Base-by-base conservation (phyloP, 2,888 invertebrate species). In the Junonia oenone region DNA sequence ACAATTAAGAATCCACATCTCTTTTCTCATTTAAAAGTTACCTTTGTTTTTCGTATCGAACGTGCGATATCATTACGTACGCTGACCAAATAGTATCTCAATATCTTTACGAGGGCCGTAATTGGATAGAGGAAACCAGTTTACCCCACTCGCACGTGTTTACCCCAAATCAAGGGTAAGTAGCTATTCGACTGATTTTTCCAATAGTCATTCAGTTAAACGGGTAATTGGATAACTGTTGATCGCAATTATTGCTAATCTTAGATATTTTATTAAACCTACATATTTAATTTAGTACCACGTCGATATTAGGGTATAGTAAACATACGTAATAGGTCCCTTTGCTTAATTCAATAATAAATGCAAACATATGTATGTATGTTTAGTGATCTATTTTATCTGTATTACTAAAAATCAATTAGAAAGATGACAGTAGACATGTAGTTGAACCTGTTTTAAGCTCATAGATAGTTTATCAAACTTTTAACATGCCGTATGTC, bases 41-140 rank as follows among this genome's bases (percentile, higher is more conserved):
- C 17, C 2, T 15, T 8, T 8, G 2, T 6, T 8, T 17, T 15
- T 9, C 5, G 9, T 17, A 17, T 38, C 11, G 5, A 17, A 11
- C 38, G 17, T 37, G 2, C 45, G 51, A 51, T 6, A 50, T n/a
- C 17, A 48, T 58, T 38, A 37, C 58, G 60, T 29, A 26, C 33
- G 52, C 6, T 47, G 9, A 26, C 6, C 69, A 69, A 76, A 84
- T 83, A 76, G 63, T 37, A 38, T 61, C 70, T 68, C 59, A 59
- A 54, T 61, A 62, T 62, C 60, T 61, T 64, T 62, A 64, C 62
- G 70, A 72, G 74, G 82, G 81, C 75, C 78, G 81, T 89, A 89
- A 89, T 89, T 87, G 89, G 81, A 90, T 90, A 84, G 78, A 81
- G 74, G 69, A 75, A 87, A 88, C 89, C 89, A 86, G 83, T 87